Base-by-base conservation (phyloP, 2,888 invertebrate genomes). In the Alsophila aescularia region DNA sequence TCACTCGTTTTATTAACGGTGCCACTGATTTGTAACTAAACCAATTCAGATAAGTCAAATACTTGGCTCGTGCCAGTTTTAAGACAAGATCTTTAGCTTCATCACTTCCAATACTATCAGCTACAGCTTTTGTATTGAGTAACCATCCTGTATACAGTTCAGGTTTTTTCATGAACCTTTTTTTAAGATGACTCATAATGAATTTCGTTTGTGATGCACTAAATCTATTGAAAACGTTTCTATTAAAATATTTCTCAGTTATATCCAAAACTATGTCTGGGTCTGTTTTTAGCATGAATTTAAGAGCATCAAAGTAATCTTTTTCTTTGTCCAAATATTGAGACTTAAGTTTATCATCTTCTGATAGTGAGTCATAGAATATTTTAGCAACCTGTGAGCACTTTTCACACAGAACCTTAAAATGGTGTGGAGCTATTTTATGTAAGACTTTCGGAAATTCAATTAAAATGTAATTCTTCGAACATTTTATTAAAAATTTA, bases 71-170 rank as follows among this genome's bases (percentile, higher is more conserved):
- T 13, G 69, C 70, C 45, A 75, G 39, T 36, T 49, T 64, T 4
- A 60, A n/a, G 2, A 73, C 43, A 0, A 76, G 27, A 10, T 66
- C 50, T 64, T 71, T 68, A 0, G 52, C 62, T 58, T 71, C 73
- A 8, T 69, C 67, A n/a, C 16, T 34, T 9, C n/a, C 59, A 0
- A 73, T 47, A 34, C 21, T 45, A 40, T 64, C 59, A 0, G 70
- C 72, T 18, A 73, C 7, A 5, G 64, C 57, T 49, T 61, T 27
- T 2, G 62, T 47, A 42, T 74, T 40, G 7, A 75, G 52, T 18
- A 74, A 43, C 58, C 56, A 56, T n/a, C 45, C 45, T 12, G 69
- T 55, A 31, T 75, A 75, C 0, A 73, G 48, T 52, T 75, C 75
- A 24, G 63, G 56, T 47, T 75, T 75, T 7, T 53, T 55, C 32